Base-by-base conservation (phyloP, 2,888 invertebrate genomes). In the Tetragnatha montana region DNA sequence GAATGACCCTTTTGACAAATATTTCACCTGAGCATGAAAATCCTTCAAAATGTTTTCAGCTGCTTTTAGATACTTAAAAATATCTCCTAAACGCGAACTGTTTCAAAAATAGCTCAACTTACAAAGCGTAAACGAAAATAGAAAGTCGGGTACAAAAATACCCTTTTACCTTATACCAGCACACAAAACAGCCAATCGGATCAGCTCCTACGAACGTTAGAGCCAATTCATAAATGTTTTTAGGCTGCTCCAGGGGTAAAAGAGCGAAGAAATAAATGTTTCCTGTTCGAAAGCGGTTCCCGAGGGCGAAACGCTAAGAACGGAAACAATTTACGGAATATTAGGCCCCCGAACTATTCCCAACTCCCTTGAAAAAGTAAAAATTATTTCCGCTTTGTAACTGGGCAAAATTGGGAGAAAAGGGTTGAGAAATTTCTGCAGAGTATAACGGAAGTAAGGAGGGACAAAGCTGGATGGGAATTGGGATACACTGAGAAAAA, bases 311-410 rank as follows among this genome's bases (percentile, higher is more conserved):
- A 6, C 17, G 22, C 73, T 22, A 21, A 73, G 22, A 21, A 22
- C 73, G 73, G 73, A 73, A 73, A 73, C 73, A 22, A 73, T 73
- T 73, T 73, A 73, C 19, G 12, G 8, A 73, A 73, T 73, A 73
- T 73, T 73, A 73, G 19, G 73, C 21, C 73, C 22, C 19, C 21
- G 4, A 73, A 73, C 19, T 73, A 73, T 73, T 73, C 12, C 73
- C 19, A 19, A 73, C 73, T 73, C 22, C 73, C n/a, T 73, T 73
- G 7, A 19, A 22, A 22, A 19, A 73, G 21, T 21, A 73, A 35
- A 35, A 73, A 73, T 73, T 73, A 22, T 73, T 73, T 73, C 73
- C 73, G 73, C 22, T 73, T 73, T 19, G 73, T 22, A 22, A 22
- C 73, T 19, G 19, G 22, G 73, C 21, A 12, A 73, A 73, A n/a